Base-by-base conservation (phyloP, 2,113 vertebrate genomes). In the Amphilophus citrinellus region DNA sequence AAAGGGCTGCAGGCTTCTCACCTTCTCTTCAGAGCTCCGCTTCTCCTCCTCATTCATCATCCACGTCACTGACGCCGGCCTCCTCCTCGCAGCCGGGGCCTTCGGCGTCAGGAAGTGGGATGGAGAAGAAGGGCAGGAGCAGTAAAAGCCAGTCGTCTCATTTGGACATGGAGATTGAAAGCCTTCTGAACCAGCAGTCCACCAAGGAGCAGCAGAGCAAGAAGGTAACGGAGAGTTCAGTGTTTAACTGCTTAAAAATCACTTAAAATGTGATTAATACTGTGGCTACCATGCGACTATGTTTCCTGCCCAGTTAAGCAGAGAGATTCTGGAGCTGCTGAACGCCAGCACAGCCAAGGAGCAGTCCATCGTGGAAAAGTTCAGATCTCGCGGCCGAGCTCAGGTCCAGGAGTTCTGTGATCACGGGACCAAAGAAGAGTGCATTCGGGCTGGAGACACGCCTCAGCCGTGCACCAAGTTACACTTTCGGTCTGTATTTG, bases 401-500 rank as follows among this genome's bases (percentile, higher is more conserved):
- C 98, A 98, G 87, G 98, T 99, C 3, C 98, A 98, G 85, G 98
- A 98, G 87, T 99, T 99, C 92, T 99, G 98, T 53, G 98, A 99
- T 84, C 96, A 98, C 37, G 98, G 98, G 82, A 99, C 98, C 88
- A 98, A 99, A 90, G 97, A 98, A 83, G 98, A 98, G 82, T 98
- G 98, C 32, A 89, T 97, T 82, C 96, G 96, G 22, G 97, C 97
- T 11, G 96, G 95, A 3, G 97, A 97, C 78, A 95, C 95, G 0
- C 97, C 97, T 1, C 93, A 97, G 68, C 98, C 97, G 0, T 99
- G 98, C 93, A 96, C 95, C 22, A 98, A 97, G 83, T 92, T 98
- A 59, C 97, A 98, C 79, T 98, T 98, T 94, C 96, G 97, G 97
- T 97, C 6, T 77, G 94, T 86, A 5, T 20, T 39, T 22, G n/a